Evolutionary conservation across 2,113 vertebrate species (phyloP).

Genomic region (Lampris megalopsis): DNA sequence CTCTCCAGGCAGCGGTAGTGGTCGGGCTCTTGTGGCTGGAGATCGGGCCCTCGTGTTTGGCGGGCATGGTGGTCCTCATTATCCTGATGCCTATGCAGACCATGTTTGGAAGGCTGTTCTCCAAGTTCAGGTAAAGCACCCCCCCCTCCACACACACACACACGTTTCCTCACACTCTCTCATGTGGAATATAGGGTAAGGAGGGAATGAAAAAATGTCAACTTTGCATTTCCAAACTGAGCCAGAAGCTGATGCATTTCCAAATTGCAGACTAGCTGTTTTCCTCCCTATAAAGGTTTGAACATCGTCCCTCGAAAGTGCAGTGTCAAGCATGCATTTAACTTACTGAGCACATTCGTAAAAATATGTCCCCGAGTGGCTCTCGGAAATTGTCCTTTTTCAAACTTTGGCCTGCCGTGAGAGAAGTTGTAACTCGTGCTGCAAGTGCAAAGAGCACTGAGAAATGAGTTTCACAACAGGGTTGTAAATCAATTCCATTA

Average conservation of each 20-base stretch:
- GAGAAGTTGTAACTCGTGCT: background rate
- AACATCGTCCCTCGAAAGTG: no score
- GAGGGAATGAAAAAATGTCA: no score
- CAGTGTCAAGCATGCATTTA: background rate
- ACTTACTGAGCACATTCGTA: background rate
- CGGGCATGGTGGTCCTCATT: slow-evolving; percentile 90
- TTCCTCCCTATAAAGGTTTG: no score
- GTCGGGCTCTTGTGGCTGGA: slow-evolving; percentile 91
- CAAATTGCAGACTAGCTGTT: no score
- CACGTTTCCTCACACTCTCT: background rate
- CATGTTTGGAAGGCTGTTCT: slow-evolving; percentile 90
- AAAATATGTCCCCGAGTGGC: background rate
- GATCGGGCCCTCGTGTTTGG: slow-evolving; percentile 92
- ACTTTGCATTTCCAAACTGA: no score
- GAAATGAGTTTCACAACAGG: no score
- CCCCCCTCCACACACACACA: background rate
- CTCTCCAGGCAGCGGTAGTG: slow-evolving; percentile 89
- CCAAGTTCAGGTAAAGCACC: slow-evolving; percentile 87
- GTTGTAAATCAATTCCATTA: no score
- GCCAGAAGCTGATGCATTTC: no score
- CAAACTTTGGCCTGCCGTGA: background rate
- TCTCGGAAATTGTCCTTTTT: background rate
- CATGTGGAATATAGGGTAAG: no score
- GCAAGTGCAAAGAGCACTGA: no score
- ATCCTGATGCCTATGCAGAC: slow-evolving; percentile 92